Evolutionary conservation across 2,113 vertebrate species (phyloP).

Genomic region (Rhabdomys dilectus): DNA sequence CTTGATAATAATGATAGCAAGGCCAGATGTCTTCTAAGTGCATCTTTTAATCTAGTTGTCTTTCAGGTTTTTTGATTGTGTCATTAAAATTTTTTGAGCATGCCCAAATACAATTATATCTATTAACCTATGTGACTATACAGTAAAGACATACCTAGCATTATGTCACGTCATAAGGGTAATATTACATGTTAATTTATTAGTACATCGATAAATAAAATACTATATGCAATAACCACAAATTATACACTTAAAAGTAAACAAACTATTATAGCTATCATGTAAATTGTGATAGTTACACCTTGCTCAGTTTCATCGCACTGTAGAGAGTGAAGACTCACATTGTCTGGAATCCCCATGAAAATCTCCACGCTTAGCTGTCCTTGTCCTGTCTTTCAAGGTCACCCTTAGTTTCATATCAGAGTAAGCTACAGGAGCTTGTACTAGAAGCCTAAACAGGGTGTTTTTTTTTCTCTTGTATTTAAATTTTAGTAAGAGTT

Average conservation of each 20-base stretch:
- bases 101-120: neutral
- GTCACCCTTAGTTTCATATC: neutral
- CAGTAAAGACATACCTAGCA: neutral
- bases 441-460: neutral
- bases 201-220: neutral
- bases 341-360: neutral
- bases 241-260: constrained; percentile 17
- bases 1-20: constrained; percentile 40
- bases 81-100: constrained; percentile 31
- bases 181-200: neutral
- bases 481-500: constrained; percentile 5
- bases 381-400: neutral
- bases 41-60: constrained; percentile 12
- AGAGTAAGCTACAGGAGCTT: neutral
- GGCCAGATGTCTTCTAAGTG: constrained; percentile 9
- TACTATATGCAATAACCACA: neutral
- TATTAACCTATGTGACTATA: neutral
- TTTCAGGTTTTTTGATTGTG: neutral
- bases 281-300: neutral
- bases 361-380: neutral
- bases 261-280: neutral
- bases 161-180: neutral
- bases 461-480: neutral
- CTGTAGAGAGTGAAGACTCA: neutral
- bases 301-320: neutral